Base-by-base conservation (phyloP, 2,888 invertebrate species). In the Chaitophorus viminalis region DNA sequence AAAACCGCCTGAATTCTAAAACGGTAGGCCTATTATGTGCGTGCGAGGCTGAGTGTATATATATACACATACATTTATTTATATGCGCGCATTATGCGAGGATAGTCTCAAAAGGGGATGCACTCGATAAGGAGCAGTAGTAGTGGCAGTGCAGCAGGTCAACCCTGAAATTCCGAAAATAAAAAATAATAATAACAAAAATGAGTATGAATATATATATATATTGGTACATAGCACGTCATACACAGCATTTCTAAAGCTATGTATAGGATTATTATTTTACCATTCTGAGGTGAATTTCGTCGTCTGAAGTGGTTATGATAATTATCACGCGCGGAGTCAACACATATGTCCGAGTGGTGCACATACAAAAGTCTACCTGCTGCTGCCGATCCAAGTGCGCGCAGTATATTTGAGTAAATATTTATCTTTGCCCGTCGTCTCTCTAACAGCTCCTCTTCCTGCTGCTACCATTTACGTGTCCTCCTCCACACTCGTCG, bases 301-400 rank as follows among this genome's bases (percentile, higher is more conserved):
- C 36, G 79, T 74, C 31, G 87, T 87, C 81, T 87, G 52, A 31
- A 87, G 87, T 87, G 79, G 87, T 87, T 87, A 87, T 87, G 87
- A 87, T 87, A 87, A 87, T 87, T 87, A 87, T 87, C 79, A 74
- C 25, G 74, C 36, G 79, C 65, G 74, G 72, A 87, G 87, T 87
- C 79, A 81, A 87, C 74, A 74, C 79, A 81, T 87, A 81, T 74
- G 79, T n/a, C 79, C 74, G 87, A 79, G 72, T 54, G 29, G 46
- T 39, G 46, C 39, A 36, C 46, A 76, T 31, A 84, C 65, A 75
- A 84, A 76, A 84, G 65, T 14, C 46, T 84, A 84, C 84, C 76
- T 84, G 84, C 31, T 39, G 68, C 65, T 29, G 33, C 78, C 86
- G 33, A 68, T 52, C 39, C 36, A 33, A 29, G 9, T 36, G 46